Conservation (phyloP, 1,140 invertebrate species). For the Drosophila lini region DNA sequence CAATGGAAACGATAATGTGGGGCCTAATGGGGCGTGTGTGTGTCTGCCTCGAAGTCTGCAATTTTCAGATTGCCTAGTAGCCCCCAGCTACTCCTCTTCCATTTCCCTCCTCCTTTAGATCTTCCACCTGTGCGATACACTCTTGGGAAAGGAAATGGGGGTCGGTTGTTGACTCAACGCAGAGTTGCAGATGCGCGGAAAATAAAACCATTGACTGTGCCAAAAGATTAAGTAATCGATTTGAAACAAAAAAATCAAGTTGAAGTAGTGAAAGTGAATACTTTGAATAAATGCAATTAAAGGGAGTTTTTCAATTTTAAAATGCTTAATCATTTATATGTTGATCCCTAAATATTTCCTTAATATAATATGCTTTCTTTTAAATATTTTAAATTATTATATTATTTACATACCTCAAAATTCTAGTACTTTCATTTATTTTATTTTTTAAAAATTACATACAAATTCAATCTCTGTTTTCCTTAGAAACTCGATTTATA, state of each 20-base stretch:
- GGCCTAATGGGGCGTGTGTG: conserved; percentile 52
- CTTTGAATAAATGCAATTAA: too few species aligned
- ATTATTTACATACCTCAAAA: neutral
- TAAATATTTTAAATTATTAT: neutral
- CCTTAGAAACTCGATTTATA: neutral
- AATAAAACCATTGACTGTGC: conserved; percentile 15
- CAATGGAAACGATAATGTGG: conserved; percentile 56
- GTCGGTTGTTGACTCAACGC: conserved; percentile 56
- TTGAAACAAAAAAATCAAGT: neutral
- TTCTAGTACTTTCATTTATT: too few species aligned
- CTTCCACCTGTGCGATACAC: conserved; percentile 36
- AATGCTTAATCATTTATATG: too few species aligned
- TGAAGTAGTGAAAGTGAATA: neutral
- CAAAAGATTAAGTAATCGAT: conserved; percentile 20
- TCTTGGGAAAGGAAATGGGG: conserved; percentile 59
- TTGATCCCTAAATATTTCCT: too few species aligned
- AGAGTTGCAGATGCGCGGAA: conserved; percentile 42
- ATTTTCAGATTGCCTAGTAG: conserved; percentile 46
- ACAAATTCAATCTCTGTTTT: too few species aligned
- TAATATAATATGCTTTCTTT: too few species aligned
- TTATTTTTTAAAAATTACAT: neutral
- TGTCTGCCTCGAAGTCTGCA: conserved; percentile 63
- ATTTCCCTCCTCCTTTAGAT: neutral
- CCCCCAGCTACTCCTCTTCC: neutral
- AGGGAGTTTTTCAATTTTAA: neutral